Conservation (phyloP, 92 coral and sea anemone genomes). For the Montipora capitata region DNA sequence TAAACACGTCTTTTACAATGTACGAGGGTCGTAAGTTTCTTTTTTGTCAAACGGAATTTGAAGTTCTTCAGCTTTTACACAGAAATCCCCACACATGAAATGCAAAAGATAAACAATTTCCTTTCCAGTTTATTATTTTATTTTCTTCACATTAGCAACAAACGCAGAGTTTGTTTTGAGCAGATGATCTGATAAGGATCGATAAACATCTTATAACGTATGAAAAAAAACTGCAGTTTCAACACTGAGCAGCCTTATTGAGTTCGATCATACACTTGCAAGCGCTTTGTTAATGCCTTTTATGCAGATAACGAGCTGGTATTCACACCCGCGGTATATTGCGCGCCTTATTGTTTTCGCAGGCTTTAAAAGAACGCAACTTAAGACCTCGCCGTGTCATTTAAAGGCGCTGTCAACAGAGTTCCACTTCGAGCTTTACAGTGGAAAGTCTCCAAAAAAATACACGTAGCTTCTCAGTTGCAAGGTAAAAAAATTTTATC, state of each 20-base stretch:
- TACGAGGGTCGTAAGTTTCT: no score
- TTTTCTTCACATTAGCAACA: constrained; percentile 25
- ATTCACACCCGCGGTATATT: constrained; percentile 65
- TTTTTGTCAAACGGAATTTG: background rate
- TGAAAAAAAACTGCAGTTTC: constrained; percentile 72
- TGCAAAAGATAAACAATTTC: background rate
- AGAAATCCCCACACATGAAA: constrained; percentile 11
- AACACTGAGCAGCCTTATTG: constrained; percentile 39
- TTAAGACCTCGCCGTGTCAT: background rate
- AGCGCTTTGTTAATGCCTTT: constrained; percentile 78
- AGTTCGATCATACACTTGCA: constrained; percentile 55
- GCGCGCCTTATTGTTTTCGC: constrained; percentile 75
- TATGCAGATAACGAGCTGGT: constrained; percentile 79
- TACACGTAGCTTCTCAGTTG: background rate
- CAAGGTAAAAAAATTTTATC: background rate
- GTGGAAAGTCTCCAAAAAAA: background rate
- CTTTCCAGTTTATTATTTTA: constrained; percentile 20
- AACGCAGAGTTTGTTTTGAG: constrained; percentile 2
- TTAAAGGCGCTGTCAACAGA: background rate
- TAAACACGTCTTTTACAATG: no score
- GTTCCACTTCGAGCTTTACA: background rate
- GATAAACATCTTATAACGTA: constrained; percentile 58
- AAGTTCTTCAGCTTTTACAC: background rate
- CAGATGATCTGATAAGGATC: constrained; percentile 63
- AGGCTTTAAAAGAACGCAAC: constrained; percentile 84